A percentile compares a stretch with the other conserved stretches of the same genome.
These are phyloP conservation scores for Ploceus nigricollis DNA, from an alignment of 2,113 vertebrate genomes.

Conservation along the genomic window DNA sequence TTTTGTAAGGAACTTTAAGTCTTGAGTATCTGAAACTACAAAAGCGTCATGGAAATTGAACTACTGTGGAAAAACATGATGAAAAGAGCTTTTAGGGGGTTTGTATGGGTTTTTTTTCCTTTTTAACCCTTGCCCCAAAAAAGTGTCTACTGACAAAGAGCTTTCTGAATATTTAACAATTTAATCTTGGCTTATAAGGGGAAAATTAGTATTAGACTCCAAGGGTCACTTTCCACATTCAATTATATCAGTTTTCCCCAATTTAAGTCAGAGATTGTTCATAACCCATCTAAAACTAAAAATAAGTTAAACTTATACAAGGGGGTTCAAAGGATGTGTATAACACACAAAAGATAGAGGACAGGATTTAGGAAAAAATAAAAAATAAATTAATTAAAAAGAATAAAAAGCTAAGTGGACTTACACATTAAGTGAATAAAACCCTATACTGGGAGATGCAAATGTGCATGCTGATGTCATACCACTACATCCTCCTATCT, in stretches of 20 bases:
- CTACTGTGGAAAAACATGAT: neutral
- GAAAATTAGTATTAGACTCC: neutral
- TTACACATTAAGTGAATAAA: neutral
- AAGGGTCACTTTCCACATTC: neutral
- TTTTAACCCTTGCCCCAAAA: fast-evolving
- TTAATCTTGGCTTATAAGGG: neutral
- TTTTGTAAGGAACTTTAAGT: neutral
- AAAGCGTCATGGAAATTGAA: neutral
- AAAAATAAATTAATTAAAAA: neutral
- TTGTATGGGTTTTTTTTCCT: fast-evolving
- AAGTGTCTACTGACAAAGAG: neutral
- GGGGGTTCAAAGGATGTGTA: neutral
- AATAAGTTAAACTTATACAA: neutral
- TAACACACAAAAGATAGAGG: neutral
- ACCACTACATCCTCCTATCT: neutral
- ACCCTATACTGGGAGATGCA: neutral
- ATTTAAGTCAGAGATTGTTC: neutral
- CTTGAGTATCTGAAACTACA: neutral
- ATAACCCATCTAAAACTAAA: neutral
- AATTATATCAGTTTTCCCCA: neutral
- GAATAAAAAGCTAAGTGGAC: neutral
- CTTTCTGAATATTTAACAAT: neutral
- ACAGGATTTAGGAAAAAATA: neutral
- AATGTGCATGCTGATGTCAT: neutral
- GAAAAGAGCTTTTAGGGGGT: neutral